Base-by-base conservation (phyloP, 2,888 invertebrate genomes). In the Bellardia bayeri region DNA sequence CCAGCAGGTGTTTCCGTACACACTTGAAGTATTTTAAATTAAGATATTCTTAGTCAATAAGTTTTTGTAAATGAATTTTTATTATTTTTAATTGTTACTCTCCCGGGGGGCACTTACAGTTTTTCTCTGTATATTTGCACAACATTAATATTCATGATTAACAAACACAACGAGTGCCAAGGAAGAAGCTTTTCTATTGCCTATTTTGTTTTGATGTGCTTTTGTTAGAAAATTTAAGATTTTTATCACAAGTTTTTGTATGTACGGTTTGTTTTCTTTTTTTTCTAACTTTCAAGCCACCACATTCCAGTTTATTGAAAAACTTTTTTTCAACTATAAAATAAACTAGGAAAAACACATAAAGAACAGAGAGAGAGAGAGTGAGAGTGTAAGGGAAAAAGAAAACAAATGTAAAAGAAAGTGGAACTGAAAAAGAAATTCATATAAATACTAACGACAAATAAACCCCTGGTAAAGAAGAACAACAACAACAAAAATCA, bases 231-330 rank as follows among this genome's bases (percentile, higher is more conserved):
- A 56, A 69, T 63, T 85, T 75, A 40, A 85, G 75, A 85, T 75
- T 80, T 85, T 81, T 75, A 80, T 85, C 80, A 45, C n/a, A 1
- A 11, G 3, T 45, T 49, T 75, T 64, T 64, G 6, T 63, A 30
- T 2, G 2, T 6, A 14, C 2, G 45, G 45, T 61, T 30, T 74
- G 23, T 66, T 74, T 23, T 23, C 23, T 23, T 23, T 23, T 23
- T 23, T 23, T 23, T 23, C 1, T 23, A 23, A 72, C 75, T 78
- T 74, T 79, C 84, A 84, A 51, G 58, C 42, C 64, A 82, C 78
- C 75, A 78, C 81, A 87, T 64, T 71, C 49, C 78, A 82, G 82
- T 87, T 85, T 87, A 85, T 85, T 87, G 81, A 87, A 87, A 87
- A 87, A 85, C 63, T 85, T 87, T 85, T 80, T 30, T 16, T 14